Conservation (phyloP, 2,888 invertebrate species). For the Coelinius sp. region DNA sequence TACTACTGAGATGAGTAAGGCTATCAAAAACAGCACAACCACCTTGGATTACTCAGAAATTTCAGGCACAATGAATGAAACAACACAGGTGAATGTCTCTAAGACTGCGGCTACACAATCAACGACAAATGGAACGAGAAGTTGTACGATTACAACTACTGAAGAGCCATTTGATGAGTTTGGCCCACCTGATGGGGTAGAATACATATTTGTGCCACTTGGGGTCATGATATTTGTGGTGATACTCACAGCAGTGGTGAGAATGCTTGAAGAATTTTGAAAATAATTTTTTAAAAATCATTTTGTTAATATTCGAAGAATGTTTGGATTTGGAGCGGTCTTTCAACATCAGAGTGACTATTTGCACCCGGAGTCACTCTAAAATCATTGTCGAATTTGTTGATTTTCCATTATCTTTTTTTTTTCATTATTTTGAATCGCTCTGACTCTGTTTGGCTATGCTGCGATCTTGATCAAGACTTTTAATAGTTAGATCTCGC, state of each 20-base stretch:
- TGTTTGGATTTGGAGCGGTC: too few relatives aligned
- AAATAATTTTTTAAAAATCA: constrained; percentile 42
- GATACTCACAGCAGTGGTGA: constrained; percentile 67
- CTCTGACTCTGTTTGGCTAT: too few relatives aligned
- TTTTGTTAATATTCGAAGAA: constrained; percentile 33
- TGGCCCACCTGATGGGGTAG: constrained; percentile 67
- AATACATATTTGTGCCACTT: constrained; percentile 68
- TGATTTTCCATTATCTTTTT: too few relatives aligned
- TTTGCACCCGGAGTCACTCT: too few relatives aligned
- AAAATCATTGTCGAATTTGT: too few relatives aligned
- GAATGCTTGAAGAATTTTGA: constrained; percentile 47
- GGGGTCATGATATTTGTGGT: constrained; percentile 68
- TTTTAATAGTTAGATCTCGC: too few relatives aligned
- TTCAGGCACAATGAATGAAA: not conserved
- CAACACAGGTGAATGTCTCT: constrained; percentile 44
- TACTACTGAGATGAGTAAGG: constrained; percentile 28
- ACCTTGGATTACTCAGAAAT: not conserved
- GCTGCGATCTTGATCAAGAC: too few relatives aligned
- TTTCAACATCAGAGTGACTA: too few relatives aligned
- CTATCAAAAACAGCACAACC: constrained; percentile 46
- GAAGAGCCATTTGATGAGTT: constrained; percentile 64
- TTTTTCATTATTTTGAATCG: too few relatives aligned
- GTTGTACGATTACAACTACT: constrained; percentile 53
- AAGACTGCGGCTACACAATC: constrained; percentile 47
- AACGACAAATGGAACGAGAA: constrained; percentile 6